These are phyloP conservation scores for Aphaenogaster floridana DNA, from an alignment of 1,140 invertebrate genomes.

Conservation along the genomic window DNA sequence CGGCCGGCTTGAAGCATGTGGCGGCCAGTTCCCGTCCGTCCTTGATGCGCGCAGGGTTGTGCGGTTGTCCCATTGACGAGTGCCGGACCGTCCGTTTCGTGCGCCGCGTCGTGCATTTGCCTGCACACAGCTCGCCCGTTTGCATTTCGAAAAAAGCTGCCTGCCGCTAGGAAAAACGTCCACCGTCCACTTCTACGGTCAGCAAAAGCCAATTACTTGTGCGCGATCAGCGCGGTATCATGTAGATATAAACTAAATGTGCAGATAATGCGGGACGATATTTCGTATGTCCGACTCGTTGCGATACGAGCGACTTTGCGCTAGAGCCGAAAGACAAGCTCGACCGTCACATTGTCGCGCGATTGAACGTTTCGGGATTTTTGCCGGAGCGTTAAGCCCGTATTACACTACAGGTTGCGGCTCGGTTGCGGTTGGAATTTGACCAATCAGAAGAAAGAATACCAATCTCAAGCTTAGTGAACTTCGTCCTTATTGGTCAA, in stretches of 20 bases:
- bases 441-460: too few relatives aligned
- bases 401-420: too few relatives aligned
- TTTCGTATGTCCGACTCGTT: neutral
- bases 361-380: neutral
- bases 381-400: neutral
- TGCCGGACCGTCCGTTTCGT: neutral
- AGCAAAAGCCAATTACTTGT: neutral
- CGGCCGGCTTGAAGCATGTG: constrained; percentile 44
- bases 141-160: neutral
- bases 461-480: too few relatives aligned
- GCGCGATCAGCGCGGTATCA: neutral
- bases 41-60: constrained; percentile 30
- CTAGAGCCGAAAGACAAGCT: neutral
- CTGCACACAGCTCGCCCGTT: neutral
- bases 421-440: too few relatives aligned
- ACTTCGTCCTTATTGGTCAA: too few relatives aligned
- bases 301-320: neutral
- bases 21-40: constrained; percentile 52
- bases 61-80: neutral
- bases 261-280: neutral
- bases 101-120: neutral
- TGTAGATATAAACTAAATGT: neutral
- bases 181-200: neutral
- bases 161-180: neutral
- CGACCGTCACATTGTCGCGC: neutral